Conservation (phyloP, 2,888 invertebrate species). For the Dicycla oo region DNA sequence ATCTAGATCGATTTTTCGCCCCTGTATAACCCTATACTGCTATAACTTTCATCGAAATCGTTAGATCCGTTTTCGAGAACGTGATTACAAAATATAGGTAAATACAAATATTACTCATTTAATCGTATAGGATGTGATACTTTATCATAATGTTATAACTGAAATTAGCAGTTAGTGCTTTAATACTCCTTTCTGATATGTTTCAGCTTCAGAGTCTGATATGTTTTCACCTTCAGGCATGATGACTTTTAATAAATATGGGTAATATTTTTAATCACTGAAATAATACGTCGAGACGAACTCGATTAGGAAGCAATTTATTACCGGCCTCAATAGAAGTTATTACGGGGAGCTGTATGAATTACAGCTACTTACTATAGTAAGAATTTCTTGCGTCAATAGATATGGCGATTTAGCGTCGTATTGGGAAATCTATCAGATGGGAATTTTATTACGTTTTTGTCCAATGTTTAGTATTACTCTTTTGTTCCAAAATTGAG, state of each 20-base stretch:
- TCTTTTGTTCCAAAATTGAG: conserved; percentile 6
- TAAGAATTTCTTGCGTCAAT: conserved; percentile 34
- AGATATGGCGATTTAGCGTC: conserved; percentile 34
- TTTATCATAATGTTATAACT: conserved; percentile 3
- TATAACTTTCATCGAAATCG: too few relatives aligned
- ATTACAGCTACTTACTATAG: conserved; percentile 41
- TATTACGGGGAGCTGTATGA: conserved; percentile 39
- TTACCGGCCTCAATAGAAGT: conserved; percentile 37
- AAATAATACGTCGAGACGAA: conserved; percentile 42
- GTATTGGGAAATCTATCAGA: conserved; percentile 33
- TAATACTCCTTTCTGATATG: neutral
- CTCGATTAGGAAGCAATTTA: conserved; percentile 59
- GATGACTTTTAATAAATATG: neutral
- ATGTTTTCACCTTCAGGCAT: too few relatives aligned
- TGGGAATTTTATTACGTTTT: conserved; percentile 27
- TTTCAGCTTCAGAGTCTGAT: conserved; percentile 9
- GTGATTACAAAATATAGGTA: too few relatives aligned
- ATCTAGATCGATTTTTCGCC: too few relatives aligned
- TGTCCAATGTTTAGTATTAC: conserved; percentile 14
- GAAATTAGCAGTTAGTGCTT: neutral
- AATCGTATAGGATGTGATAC: too few relatives aligned
- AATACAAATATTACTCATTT: too few relatives aligned
- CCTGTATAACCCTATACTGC: too few relatives aligned
- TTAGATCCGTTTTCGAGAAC: too few relatives aligned
- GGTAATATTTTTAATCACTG: conserved; percentile 20